Base-by-base conservation (phyloP, 2,888 invertebrate species). In the Perizoma flavofasciatum region DNA sequence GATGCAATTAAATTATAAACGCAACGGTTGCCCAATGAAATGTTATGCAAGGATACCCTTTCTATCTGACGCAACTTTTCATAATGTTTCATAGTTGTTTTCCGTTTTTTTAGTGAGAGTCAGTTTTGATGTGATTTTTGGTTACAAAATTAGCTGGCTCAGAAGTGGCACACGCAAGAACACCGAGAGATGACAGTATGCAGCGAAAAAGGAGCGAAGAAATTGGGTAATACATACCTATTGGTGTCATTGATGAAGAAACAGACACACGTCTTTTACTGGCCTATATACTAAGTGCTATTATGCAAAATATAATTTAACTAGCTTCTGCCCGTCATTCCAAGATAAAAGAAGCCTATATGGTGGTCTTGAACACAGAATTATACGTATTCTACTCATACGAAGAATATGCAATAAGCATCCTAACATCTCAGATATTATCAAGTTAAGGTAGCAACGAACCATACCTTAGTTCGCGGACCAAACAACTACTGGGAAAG, bases 1-100 rank as follows among this genome's bases (percentile, higher is more conserved):
- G 67, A 68, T 63, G 67, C 55, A 70, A 73, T 75, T 75, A 72
- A 53, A 43, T 46, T 66, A 56, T 60, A 65, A 57, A 50, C 34
- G 49, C 43, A 66, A 32, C 56, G 54, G 53, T 61, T 60, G 59
- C 8, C 57, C 58, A 69, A 73, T 68, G 68, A 69, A 70, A 64
- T 72, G 69, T 75, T 76, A 70, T 70, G 75, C 82, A 85, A 85
- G 82, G 80, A 80, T 81, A 79, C 78, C 84, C 84, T 85, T 85
- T 84, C 84, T 82, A 81, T 57, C 77, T 86, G 85, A 86, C 71
- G 86, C 83, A 86, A 86, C 70, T 74, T 77, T 75, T 70, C 72
- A 72, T 77, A 66, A 65, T 68, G 69, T 86, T 85, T 78, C 85
- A 76, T 78, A 77, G 74, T 73, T 64, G 76, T 66, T 72, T 68